Evolutionary conservation across 2,888 invertebrate species (phyloP), one percentile per base, ranked within the genome.

Genomic region (Creontiades dilutus): DNA sequence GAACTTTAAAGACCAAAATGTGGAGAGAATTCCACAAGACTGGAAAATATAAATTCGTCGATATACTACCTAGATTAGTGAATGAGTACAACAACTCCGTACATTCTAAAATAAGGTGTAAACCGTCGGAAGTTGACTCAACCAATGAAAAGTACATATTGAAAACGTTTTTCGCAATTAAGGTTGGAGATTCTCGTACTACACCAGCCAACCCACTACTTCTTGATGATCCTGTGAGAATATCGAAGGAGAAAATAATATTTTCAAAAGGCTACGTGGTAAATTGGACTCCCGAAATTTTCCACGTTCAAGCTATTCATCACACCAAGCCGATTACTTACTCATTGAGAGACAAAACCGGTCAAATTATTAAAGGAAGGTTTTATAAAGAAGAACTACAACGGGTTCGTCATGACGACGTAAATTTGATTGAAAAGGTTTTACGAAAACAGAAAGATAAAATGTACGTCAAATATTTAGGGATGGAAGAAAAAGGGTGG

Each of bases 361-460:
- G 11, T 16, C 12, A 57, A 57, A 57, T 57, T 57, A 57, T 57
- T 13, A 57, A 57, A 57, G 57, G 57, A 57, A 57, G 57, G 16
- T 57, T 57, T 57, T 57, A 57, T 16, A 57, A 16, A 16, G 57
- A 57, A 57, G 57, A 57, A 57, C 57, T 57, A 57, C 57, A 57
- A 57, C 57, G 14, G 16, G 57, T 57, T 16, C 11, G 16, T 13
- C 16, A 57, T 16, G 57, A 57, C 57, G 57, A 57, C 16, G 57
- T 57, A 13, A 16, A 57, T 57, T 57, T 57, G 16, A 57, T 57
- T 13, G 57, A 57, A 57, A 57, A 57, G 4, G 16, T 57, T 13
- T 57, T 57, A 57, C 11, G 16, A 16, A 57, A 9, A 13, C 11
- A 9, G 16, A 57, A 57, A 57, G 57, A 57, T 16, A 57, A 16